These are phyloP conservation scores for Rhagoletis pomonella DNA, from an alignment of 1,140 invertebrate species.

Conservation along the genomic window DNA sequence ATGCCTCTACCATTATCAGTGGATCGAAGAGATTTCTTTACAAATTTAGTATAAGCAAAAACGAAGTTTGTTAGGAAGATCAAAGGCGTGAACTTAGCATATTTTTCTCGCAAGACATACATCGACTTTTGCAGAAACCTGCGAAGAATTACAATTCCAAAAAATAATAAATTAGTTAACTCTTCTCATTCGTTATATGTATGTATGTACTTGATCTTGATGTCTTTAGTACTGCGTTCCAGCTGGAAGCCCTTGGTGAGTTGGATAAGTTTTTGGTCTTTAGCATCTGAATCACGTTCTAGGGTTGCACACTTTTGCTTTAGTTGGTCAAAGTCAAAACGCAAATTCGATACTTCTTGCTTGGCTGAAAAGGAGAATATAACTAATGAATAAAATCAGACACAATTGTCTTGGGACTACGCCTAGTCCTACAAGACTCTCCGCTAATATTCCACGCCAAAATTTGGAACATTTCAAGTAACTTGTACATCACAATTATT, in stretches of 20 bases:
- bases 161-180: not conserved
- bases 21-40: constrained; percentile 57
- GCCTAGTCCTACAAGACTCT: too few species aligned
- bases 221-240: constrained; percentile 63
- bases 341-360: constrained; percentile 62
- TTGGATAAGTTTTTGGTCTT: constrained; percentile 58
- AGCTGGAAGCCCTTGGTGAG: constrained; percentile 64
- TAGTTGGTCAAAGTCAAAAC: constrained; percentile 62
- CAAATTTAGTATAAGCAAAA: constrained; percentile 66
- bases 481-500: too few species aligned
- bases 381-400: too few species aligned
- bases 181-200: not conserved
- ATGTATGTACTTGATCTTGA: constrained; percentile 65
- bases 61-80: constrained; percentile 72
- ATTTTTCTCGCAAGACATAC: constrained; percentile 67
- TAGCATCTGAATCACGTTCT: constrained; percentile 58
- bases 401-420: too few species aligned
- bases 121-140: constrained; percentile 71
- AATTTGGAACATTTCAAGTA: too few species aligned
- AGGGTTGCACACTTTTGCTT: constrained; percentile 59
- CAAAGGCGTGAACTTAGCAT: constrained; percentile 72
- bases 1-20: constrained; percentile 16
- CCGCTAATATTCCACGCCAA: too few species aligned
- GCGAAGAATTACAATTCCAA: not conserved
- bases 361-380: constrained; percentile 61